These are phyloP conservation scores for Eucriotettix oculatus DNA, from an alignment of 2,888 invertebrate genomes.

Conservation along the genomic window DNA sequence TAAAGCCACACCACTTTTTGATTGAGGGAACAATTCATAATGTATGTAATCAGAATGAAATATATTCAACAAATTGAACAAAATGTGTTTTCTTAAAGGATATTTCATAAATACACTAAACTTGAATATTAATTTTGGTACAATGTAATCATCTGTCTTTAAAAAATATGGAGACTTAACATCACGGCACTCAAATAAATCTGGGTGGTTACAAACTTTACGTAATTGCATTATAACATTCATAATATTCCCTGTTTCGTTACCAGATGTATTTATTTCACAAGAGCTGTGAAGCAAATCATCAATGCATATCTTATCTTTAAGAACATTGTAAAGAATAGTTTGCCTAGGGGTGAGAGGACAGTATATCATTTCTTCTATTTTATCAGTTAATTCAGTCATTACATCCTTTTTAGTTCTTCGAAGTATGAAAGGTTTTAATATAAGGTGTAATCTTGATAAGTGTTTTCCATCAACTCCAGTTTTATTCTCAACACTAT, in stretches of 20 bases:
- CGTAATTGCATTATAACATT: conserved; percentile 97
- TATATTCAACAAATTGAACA: conserved; percentile 54
- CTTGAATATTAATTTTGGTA: conserved; percentile 66
- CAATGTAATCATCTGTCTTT: conserved; percentile 47
- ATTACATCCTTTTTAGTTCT: conserved; percentile 92
- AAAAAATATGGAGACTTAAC: conserved; percentile 70
- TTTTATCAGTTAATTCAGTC: conserved; percentile 89
- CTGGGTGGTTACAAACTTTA: conserved; percentile 96
- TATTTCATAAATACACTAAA: conserved; percentile 48
- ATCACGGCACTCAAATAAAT: conserved; percentile 83
- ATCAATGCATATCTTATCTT: conserved; percentile 89
- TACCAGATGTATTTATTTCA: conserved; percentile 44
- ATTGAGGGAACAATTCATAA: neutral
- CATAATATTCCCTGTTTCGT: conserved; percentile 87
- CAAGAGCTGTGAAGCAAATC: conserved; percentile 66
- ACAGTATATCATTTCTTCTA: conserved; percentile 84
- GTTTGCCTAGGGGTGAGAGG: conserved; percentile 79
- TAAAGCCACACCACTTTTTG: neutral
- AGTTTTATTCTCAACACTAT: conserved; percentile 88
- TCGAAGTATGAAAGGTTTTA: conserved; percentile 90
- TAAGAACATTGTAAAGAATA: conserved; percentile 47
- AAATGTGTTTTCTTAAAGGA: conserved; percentile 47
- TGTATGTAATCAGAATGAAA: conserved; percentile 42
- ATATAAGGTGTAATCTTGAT: conserved; percentile 81
- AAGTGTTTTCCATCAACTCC: conserved; percentile 91